These are phyloP conservation scores for Chloropsis hardwickii DNA, from an alignment of 2,113 vertebrate genomes.

Conservation along the genomic window DNA sequence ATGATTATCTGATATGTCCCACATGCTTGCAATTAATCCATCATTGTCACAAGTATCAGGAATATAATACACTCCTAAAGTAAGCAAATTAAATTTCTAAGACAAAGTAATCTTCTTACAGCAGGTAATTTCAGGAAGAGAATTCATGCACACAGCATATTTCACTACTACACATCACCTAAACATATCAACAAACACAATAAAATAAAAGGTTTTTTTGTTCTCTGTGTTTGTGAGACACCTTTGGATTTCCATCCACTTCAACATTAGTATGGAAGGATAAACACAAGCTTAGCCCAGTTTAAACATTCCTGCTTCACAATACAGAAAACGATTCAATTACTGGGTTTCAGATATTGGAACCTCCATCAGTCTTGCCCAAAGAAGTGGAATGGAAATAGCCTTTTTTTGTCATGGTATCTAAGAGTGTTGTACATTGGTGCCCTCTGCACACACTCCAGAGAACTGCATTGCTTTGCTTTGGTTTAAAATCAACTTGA, in stretches of 20 bases:
- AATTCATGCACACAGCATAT: neutral
- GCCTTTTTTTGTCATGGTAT: neutral
- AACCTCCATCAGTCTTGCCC: neutral
- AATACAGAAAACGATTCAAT: neutral
- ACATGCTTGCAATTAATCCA: neutral
- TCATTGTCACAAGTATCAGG: neutral
- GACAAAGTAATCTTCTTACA: neutral
- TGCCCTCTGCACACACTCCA: constrained; percentile 43
- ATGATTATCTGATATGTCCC: neutral
- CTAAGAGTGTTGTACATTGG: neutral
- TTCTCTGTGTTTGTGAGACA: neutral
- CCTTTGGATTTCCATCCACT: neutral
- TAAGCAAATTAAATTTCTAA: constrained; percentile 2
- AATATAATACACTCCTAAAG: neutral
- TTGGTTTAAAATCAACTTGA: neutral
- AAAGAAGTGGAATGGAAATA: neutral
- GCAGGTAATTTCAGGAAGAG: neutral
- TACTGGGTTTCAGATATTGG: neutral
- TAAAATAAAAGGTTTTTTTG: neutral
- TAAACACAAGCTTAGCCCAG: neutral
- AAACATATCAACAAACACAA: neutral
- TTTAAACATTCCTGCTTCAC: neutral
- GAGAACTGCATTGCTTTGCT: constrained; percentile 15
- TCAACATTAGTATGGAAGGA: neutral
- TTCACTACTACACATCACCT: neutral